Conservation (phyloP, 1,140 invertebrate genomes). For the Drosophila gunungcola region DNA sequence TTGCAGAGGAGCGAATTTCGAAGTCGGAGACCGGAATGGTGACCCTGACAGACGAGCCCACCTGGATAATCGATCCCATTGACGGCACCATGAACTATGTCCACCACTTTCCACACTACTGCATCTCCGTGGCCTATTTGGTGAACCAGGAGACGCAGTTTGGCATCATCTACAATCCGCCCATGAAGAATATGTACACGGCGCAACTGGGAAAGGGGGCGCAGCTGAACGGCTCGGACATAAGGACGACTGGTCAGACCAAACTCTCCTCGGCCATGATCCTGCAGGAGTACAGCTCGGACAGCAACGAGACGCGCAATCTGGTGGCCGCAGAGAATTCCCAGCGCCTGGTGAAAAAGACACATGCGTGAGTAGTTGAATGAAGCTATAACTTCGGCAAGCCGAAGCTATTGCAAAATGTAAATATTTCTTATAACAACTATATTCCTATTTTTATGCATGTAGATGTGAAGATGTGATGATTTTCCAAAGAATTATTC, state of each 20-base stretch:
- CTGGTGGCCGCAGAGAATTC: slow-evolving; percentile 91
- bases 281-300: slow-evolving; percentile 85
- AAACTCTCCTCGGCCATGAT: slow-evolving; percentile 33
- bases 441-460: too few species aligned
- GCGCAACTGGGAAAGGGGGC: slow-evolving; percentile 45
- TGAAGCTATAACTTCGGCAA: too few species aligned
- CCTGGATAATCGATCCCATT: slow-evolving; percentile 98
- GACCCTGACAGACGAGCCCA: slow-evolving; percentile 93
- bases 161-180: slow-evolving; percentile 95
- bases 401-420: too few species aligned
- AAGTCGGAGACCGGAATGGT: slow-evolving; percentile 86
- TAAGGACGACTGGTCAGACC: slow-evolving; percentile 32
- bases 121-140: slow-evolving; percentile 91
- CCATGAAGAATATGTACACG: slow-evolving; percentile 88
- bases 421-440: too few species aligned
- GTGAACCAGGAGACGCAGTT: slow-evolving; percentile 89
- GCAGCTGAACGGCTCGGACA: slow-evolving; percentile 30
- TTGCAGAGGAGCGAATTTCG: slow-evolving; percentile 95
- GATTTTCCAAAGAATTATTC: too few species aligned
- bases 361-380: slow-evolving; percentile 92
- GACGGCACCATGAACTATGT: slow-evolving; percentile 96
- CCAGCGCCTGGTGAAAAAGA: slow-evolving; percentile 87
- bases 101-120: slow-evolving; percentile 92
- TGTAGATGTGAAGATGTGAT: too few species aligned
- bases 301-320: slow-evolving; percentile 87